A percentile compares a stretch with the other conserved stretches of the same genome.
These are phyloP conservation scores for Cyphomyrmex costatus DNA, from an alignment of 1,140 invertebrate genomes.

Conservation along the genomic window DNA sequence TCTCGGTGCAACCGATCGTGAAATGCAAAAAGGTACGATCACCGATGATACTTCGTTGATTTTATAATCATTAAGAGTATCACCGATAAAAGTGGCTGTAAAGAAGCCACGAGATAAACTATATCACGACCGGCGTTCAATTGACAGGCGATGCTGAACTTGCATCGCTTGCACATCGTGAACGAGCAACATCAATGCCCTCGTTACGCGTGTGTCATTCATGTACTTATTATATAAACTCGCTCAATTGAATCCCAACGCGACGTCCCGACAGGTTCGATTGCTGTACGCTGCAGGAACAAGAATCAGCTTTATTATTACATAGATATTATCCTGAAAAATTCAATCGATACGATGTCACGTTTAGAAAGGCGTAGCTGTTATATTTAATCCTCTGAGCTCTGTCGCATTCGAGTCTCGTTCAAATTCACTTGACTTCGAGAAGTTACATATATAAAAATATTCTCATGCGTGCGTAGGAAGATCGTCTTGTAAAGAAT, in stretches of 20 bases:
- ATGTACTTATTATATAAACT: not conserved
- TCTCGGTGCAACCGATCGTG: not conserved
- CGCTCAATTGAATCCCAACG: slow-evolving; percentile 36
- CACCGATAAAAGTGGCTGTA: slow-evolving; percentile 5
- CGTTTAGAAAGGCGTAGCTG: slow-evolving; percentile 5
- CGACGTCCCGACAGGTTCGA: slow-evolving; percentile 8
- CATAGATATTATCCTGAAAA: slow-evolving; percentile 48
- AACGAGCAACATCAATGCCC: not conserved
- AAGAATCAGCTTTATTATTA: slow-evolving; percentile 40
- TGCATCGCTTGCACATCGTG: slow-evolving; percentile 38
- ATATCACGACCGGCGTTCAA: slow-evolving; percentile 5
- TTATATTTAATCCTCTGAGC: slow-evolving; percentile 42
- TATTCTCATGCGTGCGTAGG: not conserved
- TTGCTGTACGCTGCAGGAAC: slow-evolving; percentile 31
- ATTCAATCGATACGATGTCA: not conserved
- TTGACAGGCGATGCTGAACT: slow-evolving; percentile 25
- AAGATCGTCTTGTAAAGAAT: not conserved
- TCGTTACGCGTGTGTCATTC: slow-evolving; percentile 31
- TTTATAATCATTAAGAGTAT: slow-evolving; percentile 31
- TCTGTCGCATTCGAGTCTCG: not conserved
- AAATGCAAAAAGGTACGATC: not conserved
- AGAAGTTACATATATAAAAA: not conserved
- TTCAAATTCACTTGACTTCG: slow-evolving; percentile 32
- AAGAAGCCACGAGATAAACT: slow-evolving; percentile 26
- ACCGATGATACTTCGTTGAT: not conserved